Percentiles rank a stretch among this genome's conserved stretches.
Evolutionary conservation across 2,797 vertebrate species (phyloP).

Genomic region (Echiichthys vipera): DNA sequence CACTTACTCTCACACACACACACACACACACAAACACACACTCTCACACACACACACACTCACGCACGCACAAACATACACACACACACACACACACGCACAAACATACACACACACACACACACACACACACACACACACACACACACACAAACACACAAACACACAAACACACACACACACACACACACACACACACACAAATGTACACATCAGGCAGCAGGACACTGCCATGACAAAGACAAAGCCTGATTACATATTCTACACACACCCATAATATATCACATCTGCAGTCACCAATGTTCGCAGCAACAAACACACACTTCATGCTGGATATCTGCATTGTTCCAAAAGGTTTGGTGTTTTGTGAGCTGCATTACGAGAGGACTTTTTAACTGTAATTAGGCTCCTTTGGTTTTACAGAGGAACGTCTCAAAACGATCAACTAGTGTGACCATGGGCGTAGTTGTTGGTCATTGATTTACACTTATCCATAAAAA

Average conservation of each 20-base stretch:
- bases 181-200: too few relatives aligned
- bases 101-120: too few relatives aligned
- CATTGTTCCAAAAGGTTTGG: background rate
- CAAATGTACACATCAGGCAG: constrained; percentile 16
- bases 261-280: constrained; percentile 44
- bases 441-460: background rate
- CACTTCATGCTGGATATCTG: constrained; percentile 4
- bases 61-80: too few relatives aligned
- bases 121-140: too few relatives aligned
- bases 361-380: background rate
- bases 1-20: too few relatives aligned
- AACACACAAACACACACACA: too few relatives aligned
- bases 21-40: too few relatives aligned
- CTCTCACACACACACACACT: too few relatives aligned
- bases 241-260: constrained; percentile 57
- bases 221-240: constrained; percentile 25
- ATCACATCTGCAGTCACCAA: constrained; percentile 57
- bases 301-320: constrained; percentile 24
- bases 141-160: too few relatives aligned
- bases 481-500: constrained; percentile 1
- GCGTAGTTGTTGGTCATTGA: background rate
- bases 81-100: too few relatives aligned
- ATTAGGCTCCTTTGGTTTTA: background rate
- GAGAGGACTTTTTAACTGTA: background rate
- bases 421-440: background rate